These are phyloP conservation scores for Melanostigma gelatinosum DNA, from an alignment of 2,113 vertebrate species.

Conservation along the genomic window DNA sequence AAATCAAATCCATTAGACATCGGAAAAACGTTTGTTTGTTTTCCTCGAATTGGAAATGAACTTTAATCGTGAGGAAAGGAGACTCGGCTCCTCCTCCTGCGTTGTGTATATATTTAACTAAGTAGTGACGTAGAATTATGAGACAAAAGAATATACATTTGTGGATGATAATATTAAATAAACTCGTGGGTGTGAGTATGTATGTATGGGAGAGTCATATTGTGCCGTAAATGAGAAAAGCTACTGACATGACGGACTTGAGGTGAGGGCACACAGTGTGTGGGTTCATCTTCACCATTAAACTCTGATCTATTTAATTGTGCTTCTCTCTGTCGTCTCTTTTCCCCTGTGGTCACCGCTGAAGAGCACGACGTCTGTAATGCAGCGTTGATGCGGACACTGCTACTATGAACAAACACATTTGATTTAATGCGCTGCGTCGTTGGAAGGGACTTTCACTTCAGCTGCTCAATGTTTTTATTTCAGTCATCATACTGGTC, in stretches of 20 bases:
- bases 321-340: conserved; percentile 21
- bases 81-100: background rate
- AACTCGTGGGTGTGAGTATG: conserved; percentile 1
- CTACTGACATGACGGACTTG: conserved; percentile 71
- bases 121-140: conserved; percentile 54
- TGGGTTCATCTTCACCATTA: conserved; percentile 73
- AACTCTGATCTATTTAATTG: conserved; percentile 66
- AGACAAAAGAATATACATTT: conserved; percentile 51
- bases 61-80: conserved; percentile 17
- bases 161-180: conserved; percentile 77
- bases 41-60: conserved; percentile 17
- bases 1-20: background rate
- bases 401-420: background rate
- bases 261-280: conserved; percentile 32
- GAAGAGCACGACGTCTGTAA: conserved; percentile 3
- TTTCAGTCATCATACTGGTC: conserved; percentile 40
- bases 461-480: conserved; percentile 23
- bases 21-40: background rate
- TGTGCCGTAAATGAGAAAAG: conserved; percentile 59
- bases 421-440: no score
- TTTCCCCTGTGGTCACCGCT: conserved; percentile 4
- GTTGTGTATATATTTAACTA: conserved; percentile 73
- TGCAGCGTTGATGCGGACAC: background rate
- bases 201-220: conserved; percentile 36
- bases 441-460: conserved; percentile 44